phyloP scores from a whole-genome alignment of 2,113 vertebrate genomes.

The Himantopus leucocephalus region DNA sequence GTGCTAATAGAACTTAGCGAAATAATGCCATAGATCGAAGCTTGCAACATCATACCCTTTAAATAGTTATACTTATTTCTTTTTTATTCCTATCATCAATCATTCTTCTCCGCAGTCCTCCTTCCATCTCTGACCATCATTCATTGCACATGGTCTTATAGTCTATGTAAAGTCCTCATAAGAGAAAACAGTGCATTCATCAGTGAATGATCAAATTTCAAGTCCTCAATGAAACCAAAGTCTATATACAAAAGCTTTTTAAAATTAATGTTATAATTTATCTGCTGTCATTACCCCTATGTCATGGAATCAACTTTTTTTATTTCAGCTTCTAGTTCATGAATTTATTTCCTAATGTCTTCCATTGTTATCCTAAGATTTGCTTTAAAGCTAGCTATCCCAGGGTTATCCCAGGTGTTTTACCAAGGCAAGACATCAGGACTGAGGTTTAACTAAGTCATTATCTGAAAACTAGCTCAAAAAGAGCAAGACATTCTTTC shows the following conservation, averaged over 20 bases:
- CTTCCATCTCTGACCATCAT: background rate
- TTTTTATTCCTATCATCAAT: background rate
- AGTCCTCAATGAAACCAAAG: background rate
- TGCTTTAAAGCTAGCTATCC: background rate
- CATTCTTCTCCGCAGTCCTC: background rate
- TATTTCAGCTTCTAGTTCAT: background rate
- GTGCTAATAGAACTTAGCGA: background rate
- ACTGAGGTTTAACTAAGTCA: background rate
- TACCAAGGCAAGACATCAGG: background rate
- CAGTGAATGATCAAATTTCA: background rate
- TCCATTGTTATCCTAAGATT: background rate
- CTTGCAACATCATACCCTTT: background rate
- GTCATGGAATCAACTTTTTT: background rate
- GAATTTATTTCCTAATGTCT: background rate
- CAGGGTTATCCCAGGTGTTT: background rate
- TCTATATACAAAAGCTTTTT: background rate
- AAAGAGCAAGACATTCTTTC: background rate
- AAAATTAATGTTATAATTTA: background rate
- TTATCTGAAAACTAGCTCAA: background rate
- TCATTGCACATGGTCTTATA: background rate
- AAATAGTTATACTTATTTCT: background rate
- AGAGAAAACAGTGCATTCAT: background rate
- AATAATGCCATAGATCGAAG: background rate
- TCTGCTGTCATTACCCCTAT: background rate
- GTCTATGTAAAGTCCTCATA: background rate